Evolutionary conservation across 2,888 invertebrate species (phyloP).

Genomic region (Pheosia tremula): DNA sequence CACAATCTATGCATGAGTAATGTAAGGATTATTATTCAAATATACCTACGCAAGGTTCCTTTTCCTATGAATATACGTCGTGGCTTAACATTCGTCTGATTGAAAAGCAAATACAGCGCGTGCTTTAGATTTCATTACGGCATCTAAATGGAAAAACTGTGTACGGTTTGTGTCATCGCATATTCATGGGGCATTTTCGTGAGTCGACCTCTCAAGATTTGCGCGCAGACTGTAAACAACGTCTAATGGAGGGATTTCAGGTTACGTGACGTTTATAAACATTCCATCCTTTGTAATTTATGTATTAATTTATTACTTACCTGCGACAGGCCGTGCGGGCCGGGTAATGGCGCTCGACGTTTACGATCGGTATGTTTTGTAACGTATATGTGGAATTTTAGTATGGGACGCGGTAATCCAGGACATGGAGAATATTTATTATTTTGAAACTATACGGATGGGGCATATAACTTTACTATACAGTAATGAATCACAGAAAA

Average conservation of each 20-base stretch:
- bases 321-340: constrained; percentile 30
- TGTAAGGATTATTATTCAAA: constrained; percentile 6
- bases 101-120: constrained; percentile 72
- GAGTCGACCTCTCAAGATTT: constrained; percentile 82
- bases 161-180: constrained; percentile 84
- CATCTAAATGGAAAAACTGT: constrained; percentile 82
- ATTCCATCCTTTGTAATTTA: constrained; percentile 62
- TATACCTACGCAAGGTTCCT: neutral
- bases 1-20: constrained; percentile 4
- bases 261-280: constrained; percentile 74
- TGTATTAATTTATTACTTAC: constrained; percentile 54
- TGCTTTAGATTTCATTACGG: constrained; percentile 80
- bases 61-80: constrained; percentile 9
- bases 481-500: too few species aligned
- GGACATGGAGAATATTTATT: constrained; percentile 1
- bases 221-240: constrained; percentile 80
- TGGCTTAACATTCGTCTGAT: constrained; percentile 54
- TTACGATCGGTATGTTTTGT: constrained; percentile 38
- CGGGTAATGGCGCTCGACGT: constrained; percentile 30
- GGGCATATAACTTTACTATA: too few species aligned
- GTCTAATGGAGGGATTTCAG: constrained; percentile 80
- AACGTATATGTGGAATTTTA: constrained; percentile 22
- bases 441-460: neutral
- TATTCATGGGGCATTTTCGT: constrained; percentile 84
- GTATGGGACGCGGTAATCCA: constrained; percentile 10